These are phyloP conservation scores for Phrynocephalus guinanensis DNA, from an alignment of 2,797 vertebrate species.

Conservation along the genomic window DNA sequence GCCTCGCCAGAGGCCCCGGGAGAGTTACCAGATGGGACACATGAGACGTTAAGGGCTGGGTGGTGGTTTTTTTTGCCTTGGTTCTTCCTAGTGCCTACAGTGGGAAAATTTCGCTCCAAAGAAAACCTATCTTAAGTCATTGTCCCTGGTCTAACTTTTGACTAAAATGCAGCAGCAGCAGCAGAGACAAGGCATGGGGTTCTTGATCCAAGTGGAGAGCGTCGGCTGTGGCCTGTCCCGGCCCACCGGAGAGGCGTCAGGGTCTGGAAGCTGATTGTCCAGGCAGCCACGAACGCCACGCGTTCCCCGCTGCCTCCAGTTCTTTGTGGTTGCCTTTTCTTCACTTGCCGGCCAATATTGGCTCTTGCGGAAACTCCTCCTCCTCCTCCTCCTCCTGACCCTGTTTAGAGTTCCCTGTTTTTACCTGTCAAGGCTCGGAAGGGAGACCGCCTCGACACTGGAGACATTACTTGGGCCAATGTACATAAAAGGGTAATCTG, in stretches of 20 bases:
- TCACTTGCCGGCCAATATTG: constrained; percentile 79
- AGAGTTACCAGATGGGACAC: constrained; percentile 92
- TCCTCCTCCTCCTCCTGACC: constrained; percentile 54
- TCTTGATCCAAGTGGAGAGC: constrained; percentile 77
- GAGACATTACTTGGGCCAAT: constrained; percentile 83
- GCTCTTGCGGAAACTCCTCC: constrained; percentile 74
- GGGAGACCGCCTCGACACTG: constrained; percentile 81
- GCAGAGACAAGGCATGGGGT: constrained; percentile 74
- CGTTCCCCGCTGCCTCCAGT: constrained; percentile 73
- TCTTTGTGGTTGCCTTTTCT: constrained; percentile 82
- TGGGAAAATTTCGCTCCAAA: constrained; percentile 97
- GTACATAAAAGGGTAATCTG: constrained; percentile 84
- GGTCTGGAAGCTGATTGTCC: constrained; percentile 76
- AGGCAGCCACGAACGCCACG: constrained; percentile 68
- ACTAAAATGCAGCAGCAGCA: constrained; percentile 73
- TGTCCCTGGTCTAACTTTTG: constrained; percentile 78
- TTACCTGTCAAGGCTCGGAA: constrained; percentile 82
- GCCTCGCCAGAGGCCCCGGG: constrained; percentile 83
- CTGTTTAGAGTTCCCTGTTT: constrained; percentile 68
- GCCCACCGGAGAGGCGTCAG: constrained; percentile 71
- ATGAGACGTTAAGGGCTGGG: constrained; percentile 86
- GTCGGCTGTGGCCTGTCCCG: constrained; percentile 75
- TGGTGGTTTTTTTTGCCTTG: constrained; percentile 84
- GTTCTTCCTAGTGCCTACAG: constrained; percentile 96
- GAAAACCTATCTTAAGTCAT: constrained; percentile 87